phyloP scores from a whole-genome alignment of 2,888 invertebrate genomes.

The Ichneumoninae sp. region DNA sequence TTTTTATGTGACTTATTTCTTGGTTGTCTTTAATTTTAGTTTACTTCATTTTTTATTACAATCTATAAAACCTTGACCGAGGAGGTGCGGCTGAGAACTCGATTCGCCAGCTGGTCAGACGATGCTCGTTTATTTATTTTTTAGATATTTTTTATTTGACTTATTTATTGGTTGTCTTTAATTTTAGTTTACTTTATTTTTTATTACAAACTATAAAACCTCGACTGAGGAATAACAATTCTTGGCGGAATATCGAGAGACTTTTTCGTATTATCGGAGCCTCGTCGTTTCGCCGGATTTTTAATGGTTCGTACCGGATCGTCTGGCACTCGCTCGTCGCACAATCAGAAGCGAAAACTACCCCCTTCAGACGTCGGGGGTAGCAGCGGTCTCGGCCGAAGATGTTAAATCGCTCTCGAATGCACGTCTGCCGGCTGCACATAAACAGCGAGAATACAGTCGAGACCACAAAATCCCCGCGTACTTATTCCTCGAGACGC shows the following conservation, averaged over 20 bases:
- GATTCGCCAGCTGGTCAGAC: background rate
- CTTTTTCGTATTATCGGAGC: slow-evolving; percentile 12
- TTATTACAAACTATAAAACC: background rate
- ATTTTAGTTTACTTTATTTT: background rate
- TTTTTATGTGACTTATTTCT: background rate
- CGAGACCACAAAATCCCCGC: slow-evolving; percentile 38
- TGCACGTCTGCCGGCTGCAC: slow-evolving; percentile 31
- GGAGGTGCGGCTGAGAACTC: background rate
- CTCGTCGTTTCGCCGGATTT: slow-evolving; percentile 23
- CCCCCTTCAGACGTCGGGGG: slow-evolving; percentile 35
- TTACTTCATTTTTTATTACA: background rate
- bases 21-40: no score
- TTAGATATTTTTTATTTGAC: background rate
- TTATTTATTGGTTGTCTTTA: background rate
- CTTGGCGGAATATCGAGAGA: background rate
- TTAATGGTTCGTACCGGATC: slow-evolving; percentile 51
- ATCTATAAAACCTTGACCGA: no score
- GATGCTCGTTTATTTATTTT: background rate
- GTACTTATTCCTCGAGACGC: slow-evolving; percentile 38
- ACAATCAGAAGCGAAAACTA: slow-evolving; percentile 46
- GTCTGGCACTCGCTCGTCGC: slow-evolving; percentile 29
- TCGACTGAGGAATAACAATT: background rate
- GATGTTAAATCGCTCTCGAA: slow-evolving; percentile 56
- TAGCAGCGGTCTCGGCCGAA: slow-evolving; percentile 30
- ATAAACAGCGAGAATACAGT: slow-evolving; percentile 56